Base-by-base conservation (phyloP, 64 coral and sea anemone species). In the Stylophora pistillata region DNA sequence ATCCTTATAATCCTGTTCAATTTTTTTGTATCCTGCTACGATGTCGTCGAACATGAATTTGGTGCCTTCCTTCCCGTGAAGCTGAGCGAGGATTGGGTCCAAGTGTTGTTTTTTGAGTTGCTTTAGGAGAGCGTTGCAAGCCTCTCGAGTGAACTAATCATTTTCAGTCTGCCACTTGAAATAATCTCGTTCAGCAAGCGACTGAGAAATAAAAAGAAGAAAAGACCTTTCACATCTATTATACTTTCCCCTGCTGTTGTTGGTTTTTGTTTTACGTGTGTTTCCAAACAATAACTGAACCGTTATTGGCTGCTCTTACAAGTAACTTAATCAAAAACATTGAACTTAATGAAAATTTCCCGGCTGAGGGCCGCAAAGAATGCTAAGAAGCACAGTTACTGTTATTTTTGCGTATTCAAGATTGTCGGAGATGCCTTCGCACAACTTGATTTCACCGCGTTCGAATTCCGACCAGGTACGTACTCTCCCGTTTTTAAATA, bases 21-120 rank as follows among this genome's bases (percentile, higher is more conserved):
- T 47, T 25, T 71, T 59, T 0, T 41, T 63, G 62, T 91, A 91
- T 15, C 78, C 89, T 12, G 53, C 62, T 17, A 76, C 70, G 47
- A 91, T 85, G 21, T 91, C 79, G 15, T 91, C 68, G 72, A 77
- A 91, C n/a, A 78, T 74, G 17, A 91, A 21, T 66, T 76, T 74
- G 30, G 79, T 17, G 4, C 85, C 85, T 31, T 32, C 79, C 30
- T 20, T 15, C 13, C 55, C 58, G 10, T 30, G 21, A 4, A 87
- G 71, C 28, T 21, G 53, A 23, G 14, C 1, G 21, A 87, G 73
- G 11, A 87, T 15, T 72, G 53, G 72, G 27, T 87, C 85, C 29
- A 87, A 75, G 57, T 59, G 25, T 10, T 58, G 13, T 10, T 25
- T 25, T 29, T 55, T 78, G 9, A 89, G 55, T 1, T 13, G 18